Evolutionary conservation across 2,113 vertebrate species (phyloP).

Genomic region (Tenebrosternarchus preto): DNA sequence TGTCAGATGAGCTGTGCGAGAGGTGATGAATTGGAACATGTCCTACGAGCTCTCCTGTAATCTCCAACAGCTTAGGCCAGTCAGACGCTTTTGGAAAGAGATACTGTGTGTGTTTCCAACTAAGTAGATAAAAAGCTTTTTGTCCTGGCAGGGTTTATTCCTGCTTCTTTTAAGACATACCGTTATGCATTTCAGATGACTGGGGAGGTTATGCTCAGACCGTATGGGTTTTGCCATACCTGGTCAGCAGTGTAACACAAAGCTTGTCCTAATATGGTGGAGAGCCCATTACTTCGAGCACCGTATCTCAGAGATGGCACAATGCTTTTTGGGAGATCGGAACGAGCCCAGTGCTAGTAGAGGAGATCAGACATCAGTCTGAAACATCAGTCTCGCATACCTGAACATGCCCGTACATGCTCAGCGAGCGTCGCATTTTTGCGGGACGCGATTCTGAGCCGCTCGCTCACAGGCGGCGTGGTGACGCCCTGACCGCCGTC

Average conservation of each 20-base stretch:
- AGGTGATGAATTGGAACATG: constrained; percentile 3
- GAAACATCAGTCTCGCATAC: background rate
- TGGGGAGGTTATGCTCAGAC: background rate
- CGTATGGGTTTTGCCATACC: background rate
- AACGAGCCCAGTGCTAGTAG: background rate
- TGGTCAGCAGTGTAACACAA: background rate
- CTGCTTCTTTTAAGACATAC: background rate
- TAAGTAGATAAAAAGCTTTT: constrained; percentile 16
- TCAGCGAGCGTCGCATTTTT: constrained; percentile 11
- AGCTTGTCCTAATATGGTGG: background rate
- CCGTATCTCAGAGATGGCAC: background rate
- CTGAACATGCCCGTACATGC: constrained; percentile 24
- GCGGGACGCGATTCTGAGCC: background rate
- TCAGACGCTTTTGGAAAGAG: constrained; percentile 16
- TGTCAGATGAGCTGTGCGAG: background rate
- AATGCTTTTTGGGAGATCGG: too few relatives aligned
- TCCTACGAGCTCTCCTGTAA: background rate
- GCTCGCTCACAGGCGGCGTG: background rate
- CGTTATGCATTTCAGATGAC: background rate
- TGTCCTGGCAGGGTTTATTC: background rate
- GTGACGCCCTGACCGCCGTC: background rate
- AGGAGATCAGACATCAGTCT: background rate
- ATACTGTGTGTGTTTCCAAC: background rate
- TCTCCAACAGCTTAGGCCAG: background rate
- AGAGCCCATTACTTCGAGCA: background rate